These are phyloP conservation scores for Manacus vitellinus DNA, from an alignment of 2,113 vertebrate genomes.

Conservation along the genomic window DNA sequence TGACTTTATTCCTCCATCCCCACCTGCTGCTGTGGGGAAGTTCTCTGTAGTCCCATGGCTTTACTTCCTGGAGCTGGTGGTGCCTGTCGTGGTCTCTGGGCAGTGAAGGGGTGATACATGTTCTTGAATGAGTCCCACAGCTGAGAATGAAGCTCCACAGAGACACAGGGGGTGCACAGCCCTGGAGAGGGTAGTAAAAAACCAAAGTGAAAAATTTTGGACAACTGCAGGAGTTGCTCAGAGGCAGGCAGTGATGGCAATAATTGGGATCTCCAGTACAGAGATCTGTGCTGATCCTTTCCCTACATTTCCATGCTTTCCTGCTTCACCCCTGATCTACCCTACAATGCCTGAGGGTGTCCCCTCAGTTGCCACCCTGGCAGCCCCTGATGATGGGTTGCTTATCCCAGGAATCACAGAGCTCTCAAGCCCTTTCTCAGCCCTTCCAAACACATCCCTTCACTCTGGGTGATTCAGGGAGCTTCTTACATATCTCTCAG, in stretches of 20 bases:
- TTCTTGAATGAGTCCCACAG: rapidly evolving
- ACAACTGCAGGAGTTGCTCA: background rate
- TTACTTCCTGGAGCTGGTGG: background rate
- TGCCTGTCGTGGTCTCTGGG: background rate
- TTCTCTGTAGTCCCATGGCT: background rate
- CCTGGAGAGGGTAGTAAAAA: background rate
- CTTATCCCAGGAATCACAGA: conserved; percentile 23
- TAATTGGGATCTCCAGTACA: background rate
- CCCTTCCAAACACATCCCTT: conserved; percentile 32
- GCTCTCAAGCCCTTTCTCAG: conserved; percentile 13
- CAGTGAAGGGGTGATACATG: too few relatives aligned
- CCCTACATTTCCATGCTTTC: background rate
- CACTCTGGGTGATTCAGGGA: conserved; percentile 4
- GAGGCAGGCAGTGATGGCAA: background rate
- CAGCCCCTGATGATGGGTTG: background rate
- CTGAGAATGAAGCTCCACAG: background rate
- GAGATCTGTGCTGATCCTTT: background rate
- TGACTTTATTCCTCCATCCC: background rate
- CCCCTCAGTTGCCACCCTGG: background rate
- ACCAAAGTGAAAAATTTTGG: background rate
- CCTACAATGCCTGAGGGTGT: background rate
- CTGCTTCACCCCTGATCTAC: background rate
- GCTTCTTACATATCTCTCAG: conserved; percentile 56
- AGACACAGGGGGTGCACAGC: background rate
- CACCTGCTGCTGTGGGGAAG: background rate